phyloP scores from a whole-genome alignment of 2,797 vertebrate genomes.

The Melanotaenia boesemani region DNA sequence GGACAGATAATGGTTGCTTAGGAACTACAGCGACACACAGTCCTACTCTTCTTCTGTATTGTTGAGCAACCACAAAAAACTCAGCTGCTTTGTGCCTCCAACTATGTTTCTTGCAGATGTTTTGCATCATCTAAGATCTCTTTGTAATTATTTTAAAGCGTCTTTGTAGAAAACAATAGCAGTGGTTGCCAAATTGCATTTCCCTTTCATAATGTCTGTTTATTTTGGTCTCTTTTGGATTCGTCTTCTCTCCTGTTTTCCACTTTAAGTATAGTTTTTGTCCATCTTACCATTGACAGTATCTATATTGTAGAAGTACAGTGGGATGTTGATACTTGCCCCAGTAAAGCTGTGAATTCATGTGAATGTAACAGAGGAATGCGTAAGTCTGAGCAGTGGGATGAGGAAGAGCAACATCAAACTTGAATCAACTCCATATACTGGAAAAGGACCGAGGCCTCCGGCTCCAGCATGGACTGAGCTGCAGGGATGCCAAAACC shows the following conservation, averaged over 20 bases:
- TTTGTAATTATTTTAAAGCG: neutral
- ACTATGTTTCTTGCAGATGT: neutral
- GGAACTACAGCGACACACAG: neutral
- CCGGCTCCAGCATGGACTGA: constrained; percentile 31
- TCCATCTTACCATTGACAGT: neutral
- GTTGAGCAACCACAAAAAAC: neutral
- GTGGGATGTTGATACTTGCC: too few species aligned
- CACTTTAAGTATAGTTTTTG: neutral
- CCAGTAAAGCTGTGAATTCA: too few species aligned
- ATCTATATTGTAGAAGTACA: too few species aligned
- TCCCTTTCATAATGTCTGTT: neutral
- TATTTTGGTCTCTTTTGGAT: neutral
- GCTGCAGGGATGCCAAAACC: constrained; percentile 29
- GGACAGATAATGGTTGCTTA: neutral
- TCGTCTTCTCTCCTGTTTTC: neutral
- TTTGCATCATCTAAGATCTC: neutral
- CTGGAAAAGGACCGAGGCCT: constrained; percentile 44
- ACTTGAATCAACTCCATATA: constrained; percentile 31
- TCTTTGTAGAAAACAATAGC: too few species aligned
- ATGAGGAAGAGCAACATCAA: neutral
- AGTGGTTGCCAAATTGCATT: neutral
- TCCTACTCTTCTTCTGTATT: neutral
- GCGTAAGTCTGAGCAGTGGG: neutral
- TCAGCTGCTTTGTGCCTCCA: neutral
- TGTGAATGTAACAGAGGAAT: neutral